phyloP scores from a whole-genome alignment of 1,140 invertebrate genomes.

The Aporrectodea caliginosa region DNA sequence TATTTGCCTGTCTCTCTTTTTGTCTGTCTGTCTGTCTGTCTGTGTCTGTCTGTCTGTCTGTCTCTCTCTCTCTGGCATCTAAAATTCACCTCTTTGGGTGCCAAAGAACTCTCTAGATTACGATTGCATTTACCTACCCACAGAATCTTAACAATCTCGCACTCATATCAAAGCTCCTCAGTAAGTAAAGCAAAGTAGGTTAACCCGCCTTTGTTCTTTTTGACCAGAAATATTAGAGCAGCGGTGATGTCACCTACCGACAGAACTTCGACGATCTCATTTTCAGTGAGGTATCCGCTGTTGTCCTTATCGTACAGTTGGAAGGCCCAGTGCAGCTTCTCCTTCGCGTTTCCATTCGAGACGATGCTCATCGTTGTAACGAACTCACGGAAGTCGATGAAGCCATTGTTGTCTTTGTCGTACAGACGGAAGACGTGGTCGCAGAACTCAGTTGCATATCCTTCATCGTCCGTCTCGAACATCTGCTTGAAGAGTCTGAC shows the following conservation, averaged over 20 bases:
- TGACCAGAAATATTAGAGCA: neutral
- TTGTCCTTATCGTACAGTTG: constrained; percentile 84
- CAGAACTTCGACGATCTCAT: constrained; percentile 42
- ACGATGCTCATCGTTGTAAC: constrained; percentile 91
- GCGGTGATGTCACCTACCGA: constrained; percentile 31
- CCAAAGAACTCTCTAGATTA: too few species aligned
- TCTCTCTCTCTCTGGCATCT: neutral
- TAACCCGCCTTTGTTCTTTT: neutral
- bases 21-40: too few species aligned
- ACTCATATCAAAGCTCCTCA: too few species aligned
- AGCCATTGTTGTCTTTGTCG: constrained; percentile 93
- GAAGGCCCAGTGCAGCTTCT: constrained; percentile 88
- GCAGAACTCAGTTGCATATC: constrained; percentile 97
- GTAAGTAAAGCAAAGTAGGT: neutral
- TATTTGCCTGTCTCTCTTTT: too few species aligned
- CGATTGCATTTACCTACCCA: too few species aligned
- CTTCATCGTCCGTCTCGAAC: constrained; percentile 67
- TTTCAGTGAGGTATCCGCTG: constrained; percentile 74
- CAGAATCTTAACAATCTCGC: too few species aligned
- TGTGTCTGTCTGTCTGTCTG: too few species aligned
- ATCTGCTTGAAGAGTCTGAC: neutral
- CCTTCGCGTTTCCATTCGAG: constrained; percentile 59
- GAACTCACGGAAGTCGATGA: constrained; percentile 95
- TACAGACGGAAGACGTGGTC: constrained; percentile 98
- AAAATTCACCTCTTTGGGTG: too few species aligned